Evolutionary conservation across 1,140 invertebrate species (phyloP), one percentile per base, ranked within the genome.

Genomic region (Eulimnadia texana): DNA sequence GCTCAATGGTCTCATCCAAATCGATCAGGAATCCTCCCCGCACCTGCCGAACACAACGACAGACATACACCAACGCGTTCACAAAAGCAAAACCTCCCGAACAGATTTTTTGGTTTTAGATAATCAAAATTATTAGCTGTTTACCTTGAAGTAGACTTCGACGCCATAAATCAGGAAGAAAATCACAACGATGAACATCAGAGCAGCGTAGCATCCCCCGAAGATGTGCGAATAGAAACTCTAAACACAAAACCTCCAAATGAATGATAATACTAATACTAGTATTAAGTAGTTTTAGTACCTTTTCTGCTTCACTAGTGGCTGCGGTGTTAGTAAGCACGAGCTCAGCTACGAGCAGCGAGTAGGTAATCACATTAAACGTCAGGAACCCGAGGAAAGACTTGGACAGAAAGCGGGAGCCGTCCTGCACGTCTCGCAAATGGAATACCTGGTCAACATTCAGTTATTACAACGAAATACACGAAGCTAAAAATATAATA

Each of bases 131-230:
- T 42, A 49, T 50, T 9, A 60, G 58, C 47, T 47, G 67, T 69
- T 76, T 72, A 94, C 86, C 81, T 94, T 94, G 70, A 95, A 93
- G 72, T 86, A 95, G 1, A 95, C 90, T 77, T 94, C 90, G 10
- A 94, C 86, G 24, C 92, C 92, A 73, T 95, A 96, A 59, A 94
- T 91, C 29, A 96, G 80, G 73, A 94, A 95, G 74, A 94, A 93
- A 6, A 93, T 78, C 24, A 95, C 89, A 25, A 92, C 88, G 57
- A 94, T 86, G 67, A 94, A 85, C 49, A 95, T 79, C 13, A 95
- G 77, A 11, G 89, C 82, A 13, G 91, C 92, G 73, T 94, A 94
- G 71, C 88, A 91, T 3, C 89, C 88, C 72, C 93, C 92, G 73
- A 93, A 94, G 6, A 94, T 79, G 70, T 89, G 86, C 58, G 82